These are phyloP conservation scores for Caenorhabditis japonica DNA, from an alignment of 2,888 invertebrate species.

Conservation along the genomic window DNA sequence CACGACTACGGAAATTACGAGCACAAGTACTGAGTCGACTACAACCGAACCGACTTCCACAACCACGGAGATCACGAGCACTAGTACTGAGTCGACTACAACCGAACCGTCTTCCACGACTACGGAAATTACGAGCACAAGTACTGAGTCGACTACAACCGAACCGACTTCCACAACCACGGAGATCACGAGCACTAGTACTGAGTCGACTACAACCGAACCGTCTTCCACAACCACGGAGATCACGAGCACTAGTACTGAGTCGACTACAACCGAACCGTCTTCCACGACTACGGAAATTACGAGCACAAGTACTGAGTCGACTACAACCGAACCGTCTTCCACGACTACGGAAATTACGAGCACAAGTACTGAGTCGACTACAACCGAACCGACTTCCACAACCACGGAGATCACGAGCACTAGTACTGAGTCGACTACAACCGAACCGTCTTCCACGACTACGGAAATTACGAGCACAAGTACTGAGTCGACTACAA, in stretches of 20 bases:
- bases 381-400: background rate
- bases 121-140: background rate
- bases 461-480: background rate
- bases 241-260: too few species aligned
- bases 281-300: too few species aligned
- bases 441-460: background rate
- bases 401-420: background rate
- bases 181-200: too few species aligned
- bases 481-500: background rate
- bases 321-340: too few species aligned
- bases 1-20: background rate
- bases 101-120: background rate
- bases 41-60: background rate
- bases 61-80: background rate
- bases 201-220: too few species aligned
- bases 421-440: background rate
- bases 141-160: background rate
- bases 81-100: background rate
- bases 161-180: too few species aligned
- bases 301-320: too few species aligned
- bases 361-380: background rate
- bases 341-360: background rate
- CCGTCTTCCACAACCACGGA: too few species aligned
- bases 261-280: too few species aligned
- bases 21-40: background rate